phyloP scores from a whole-genome alignment of 2,888 invertebrate species.

The Drosophila mercatorum region DNA sequence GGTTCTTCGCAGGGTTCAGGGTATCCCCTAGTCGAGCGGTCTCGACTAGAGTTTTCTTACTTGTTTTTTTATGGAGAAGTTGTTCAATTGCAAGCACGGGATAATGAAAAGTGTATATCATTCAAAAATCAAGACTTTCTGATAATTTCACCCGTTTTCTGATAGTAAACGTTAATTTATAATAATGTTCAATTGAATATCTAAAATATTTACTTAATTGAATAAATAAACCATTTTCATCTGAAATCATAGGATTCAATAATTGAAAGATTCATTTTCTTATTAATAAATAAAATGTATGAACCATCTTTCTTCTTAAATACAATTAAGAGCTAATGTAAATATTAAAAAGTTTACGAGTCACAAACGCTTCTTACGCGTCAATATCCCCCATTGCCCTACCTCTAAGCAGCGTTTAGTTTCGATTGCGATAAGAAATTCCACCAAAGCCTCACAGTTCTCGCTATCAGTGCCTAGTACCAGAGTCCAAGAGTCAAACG shows the following conservation, averaged over 20 bases:
- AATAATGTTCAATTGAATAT: no score
- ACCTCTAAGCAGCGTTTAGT: slow-evolving; percentile 39
- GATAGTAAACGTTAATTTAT: no score
- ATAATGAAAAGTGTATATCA: background rate
- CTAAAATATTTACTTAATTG: no score
- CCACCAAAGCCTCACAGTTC: slow-evolving; percentile 41
- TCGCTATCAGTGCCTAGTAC: slow-evolving; percentile 41
- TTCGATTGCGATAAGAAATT: slow-evolving; percentile 74
- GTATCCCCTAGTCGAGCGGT: no score
- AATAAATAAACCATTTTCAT: background rate
- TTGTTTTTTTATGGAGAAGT: background rate
- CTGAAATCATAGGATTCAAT: background rate
- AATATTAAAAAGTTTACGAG: background rate
- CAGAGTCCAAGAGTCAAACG: slow-evolving; percentile 25
- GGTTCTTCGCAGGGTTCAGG: no score
- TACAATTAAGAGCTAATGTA: no score
- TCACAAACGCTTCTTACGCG: background rate
- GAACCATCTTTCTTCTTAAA: background rate
- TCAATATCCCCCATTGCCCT: slow-evolving; percentile 45
- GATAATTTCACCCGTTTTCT: background rate
- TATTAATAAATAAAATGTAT: background rate
- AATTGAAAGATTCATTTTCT: background rate
- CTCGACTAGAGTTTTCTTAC: no score
- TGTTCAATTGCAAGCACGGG: background rate
- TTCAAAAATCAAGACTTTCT: background rate